Evolutionary conservation across 2,888 invertebrate genomes (phyloP), one percentile per base, ranked within the genome.

Genomic region (Mythimna impura): DNA sequence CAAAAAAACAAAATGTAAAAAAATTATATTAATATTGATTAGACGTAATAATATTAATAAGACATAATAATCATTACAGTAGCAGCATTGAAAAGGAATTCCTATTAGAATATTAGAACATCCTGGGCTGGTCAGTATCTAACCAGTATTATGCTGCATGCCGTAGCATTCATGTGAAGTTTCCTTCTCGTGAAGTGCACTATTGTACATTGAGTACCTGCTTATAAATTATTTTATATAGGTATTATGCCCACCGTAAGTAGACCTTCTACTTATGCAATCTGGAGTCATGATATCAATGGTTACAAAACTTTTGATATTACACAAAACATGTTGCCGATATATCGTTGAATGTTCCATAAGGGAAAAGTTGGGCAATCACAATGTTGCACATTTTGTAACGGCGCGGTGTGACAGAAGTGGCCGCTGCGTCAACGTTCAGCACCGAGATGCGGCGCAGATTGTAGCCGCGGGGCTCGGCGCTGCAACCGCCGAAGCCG

Each of bases 321-420:
- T 69, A 25, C 70, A 66, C 22, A 71, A 75, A 78, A 73, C 72
- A 76, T 66, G 76, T 78, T 86, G 74, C 68, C 81, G 84, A 87
- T 88, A 88, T 90, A 85, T 87, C 82, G 85, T 88, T 86, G 89
- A 92, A 91, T 91, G 90, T 90, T 91, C 88, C 90, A 91, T 92
- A 92, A 92, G 91, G 91, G 93, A 93, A 90, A 94, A 91, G 89
- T 92, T 93, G 90, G 87, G 90, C 83, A 93, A 93, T 89, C 89
- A 87, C 89, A 87, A 83, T 87, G 87, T 88, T 89, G 88, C 90
- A 85, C 90, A 90, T 95, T 94, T 94, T 94, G 94, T 92, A 94
- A 94, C 89, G 89, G 87, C 88, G 25, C 25, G 25, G 25, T 89
- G 88, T 88, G 83, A 85, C 83, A 84, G 82, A 79, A 79, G 82